Percentiles rank a stretch among this genome's conserved stretches.
phyloP scores from a whole-genome alignment of 30 jellyfish, hydroid and myxozoan genomes.

The Clytia hemisphaerica region DNA sequence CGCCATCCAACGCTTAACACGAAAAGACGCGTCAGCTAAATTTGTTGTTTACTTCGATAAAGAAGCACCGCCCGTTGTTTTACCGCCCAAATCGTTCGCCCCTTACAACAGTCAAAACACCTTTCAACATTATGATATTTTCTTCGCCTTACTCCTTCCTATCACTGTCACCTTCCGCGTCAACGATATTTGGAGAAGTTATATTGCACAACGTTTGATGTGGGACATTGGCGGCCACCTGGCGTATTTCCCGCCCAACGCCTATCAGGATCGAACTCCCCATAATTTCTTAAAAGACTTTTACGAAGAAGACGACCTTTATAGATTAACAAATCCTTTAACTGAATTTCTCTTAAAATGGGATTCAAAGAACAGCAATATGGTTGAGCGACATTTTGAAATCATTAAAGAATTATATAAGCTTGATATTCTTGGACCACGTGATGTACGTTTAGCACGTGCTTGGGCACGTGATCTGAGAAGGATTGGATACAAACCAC shows the following conservation, averaged over 20 bases:
- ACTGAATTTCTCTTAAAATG: conserved; percentile 61
- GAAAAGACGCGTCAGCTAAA: conserved; percentile 72
- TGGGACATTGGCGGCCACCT: conserved; percentile 97
- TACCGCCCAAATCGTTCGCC: conserved; percentile 70
- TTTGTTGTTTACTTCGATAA: conserved; percentile 67
- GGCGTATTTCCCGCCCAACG: conserved; percentile 90
- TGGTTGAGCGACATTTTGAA: conserved; percentile 71
- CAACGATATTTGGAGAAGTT: conserved; percentile 92
- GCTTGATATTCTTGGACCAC: conserved; percentile 57
- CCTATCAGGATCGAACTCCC: conserved; percentile 89
- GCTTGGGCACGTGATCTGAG: conserved; percentile 91
- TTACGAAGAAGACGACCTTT: conserved; percentile 75
- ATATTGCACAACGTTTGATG: conserved; percentile 71
- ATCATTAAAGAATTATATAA: conserved; percentile 57
- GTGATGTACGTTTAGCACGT: conserved; percentile 65
- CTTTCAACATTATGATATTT: conserved; percentile 59
- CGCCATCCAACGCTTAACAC: conserved; percentile 82
- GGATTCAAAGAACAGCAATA: conserved; percentile 44
- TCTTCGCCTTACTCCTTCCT: conserved; percentile 71
- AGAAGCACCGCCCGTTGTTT: conserved; percentile 60
- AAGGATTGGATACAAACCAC: conserved; percentile 72
- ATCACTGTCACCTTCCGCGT: conserved; percentile 78
- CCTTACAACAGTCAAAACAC: conserved; percentile 96
- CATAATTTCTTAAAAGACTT: conserved; percentile 73
- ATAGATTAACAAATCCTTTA: conserved; percentile 51